Evolutionary conservation across 2,113 vertebrate species (phyloP), one percentile per base, ranked within the genome.

Genomic region (Colinus virginianus): DNA sequence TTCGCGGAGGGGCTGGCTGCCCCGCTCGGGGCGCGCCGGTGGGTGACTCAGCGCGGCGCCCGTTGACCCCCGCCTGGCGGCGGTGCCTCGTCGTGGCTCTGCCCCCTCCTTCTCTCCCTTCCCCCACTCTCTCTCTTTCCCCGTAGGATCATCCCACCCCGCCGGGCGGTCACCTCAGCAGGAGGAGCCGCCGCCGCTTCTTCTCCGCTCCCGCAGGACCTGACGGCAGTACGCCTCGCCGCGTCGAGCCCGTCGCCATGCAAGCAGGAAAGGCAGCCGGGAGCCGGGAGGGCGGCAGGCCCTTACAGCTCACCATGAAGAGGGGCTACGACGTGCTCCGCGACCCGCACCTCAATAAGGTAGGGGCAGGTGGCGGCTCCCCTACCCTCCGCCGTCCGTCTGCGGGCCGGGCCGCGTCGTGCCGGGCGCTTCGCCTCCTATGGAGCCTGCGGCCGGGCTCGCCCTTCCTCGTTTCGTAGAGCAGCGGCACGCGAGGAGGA

Each of bases 301-400:
- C 86, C 76, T 84, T 92, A 78, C 89, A 87, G 90, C 79, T 97
- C 97, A 98, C 98, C 71, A 97, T 97, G 97, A 98, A 98, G 95
- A 97, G 98, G 97, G 98, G 98, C 95, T 98, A 97, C 96, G 97
- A 98, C 63, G 96, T 99, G 36, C 98, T 98, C 48, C 97, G 99
- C 19, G 96, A 97, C 97, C 98, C 99, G 13, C 95, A 97, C 82
- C 97, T 99, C 78, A 99, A 99, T 96, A 99, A 99, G 98, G 99
- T 99, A 96, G 38, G 75, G 64, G 70, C 76, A 85, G 89, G 85
- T 66, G 23, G 28, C 17, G 23, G 43, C 12, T 40, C 34, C 49
- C 3, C 18, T 49, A n/a, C 18, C 13, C 76, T 25, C 3, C 42
- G 22, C 51, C 51, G 8, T 15, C 51, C 15, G 51, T 17, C 51